Base-by-base conservation (phyloP, 2,797 vertebrate genomes). In the Megalops cyprinoides region DNA sequence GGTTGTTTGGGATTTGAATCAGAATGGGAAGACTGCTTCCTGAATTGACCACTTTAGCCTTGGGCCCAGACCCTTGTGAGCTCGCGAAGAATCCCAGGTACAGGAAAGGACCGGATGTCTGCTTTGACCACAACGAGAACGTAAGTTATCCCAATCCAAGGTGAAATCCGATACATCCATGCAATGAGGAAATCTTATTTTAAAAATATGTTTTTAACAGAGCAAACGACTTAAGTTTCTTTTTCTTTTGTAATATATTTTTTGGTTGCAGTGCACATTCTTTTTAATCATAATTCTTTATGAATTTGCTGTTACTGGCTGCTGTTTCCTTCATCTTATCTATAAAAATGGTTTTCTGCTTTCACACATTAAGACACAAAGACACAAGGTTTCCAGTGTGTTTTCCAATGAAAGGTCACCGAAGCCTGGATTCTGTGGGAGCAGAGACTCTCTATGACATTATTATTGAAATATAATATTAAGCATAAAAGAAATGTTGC, bases 31-130 rank as follows among this genome's bases (percentile, higher is more conserved):
- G n/a, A n/a, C 25, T 48, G 34, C 76, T 76, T 94, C 94, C 95
- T 97, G 95, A 97, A 92, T 42, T 20, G 2, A 73, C 69, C 56
- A 49, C 37, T 84, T 85, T 87, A 97, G 98, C 97, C 89, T 87
- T 95, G 5, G 97, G 97, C 46, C 98, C 97, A 1, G 86, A 99
- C 87, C 96, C 96, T 8, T 99, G 98, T 74, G 88, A 93, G 60
- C 89, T 97, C 89, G 96, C 97, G 58, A 90, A 95, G 1, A 96
- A 92, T 2, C 98, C 98, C 7, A 93, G 98, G 51, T 95, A 98
- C 90, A 94, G 98, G 86, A 99, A 98, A 87, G 97, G 97, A 58
- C 97, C 97, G 0, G 86, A 93, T 0, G 88, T 91, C 83, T 99
- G 98, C 89, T 98, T 99, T 84, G 97, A 99, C 85, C 93, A 96